Percentiles rank a stretch among this genome's conserved stretches.
These are phyloP conservation scores for Malurus melanocephalus DNA, from an alignment of 2,113 vertebrate genomes.

Conservation along the genomic window DNA sequence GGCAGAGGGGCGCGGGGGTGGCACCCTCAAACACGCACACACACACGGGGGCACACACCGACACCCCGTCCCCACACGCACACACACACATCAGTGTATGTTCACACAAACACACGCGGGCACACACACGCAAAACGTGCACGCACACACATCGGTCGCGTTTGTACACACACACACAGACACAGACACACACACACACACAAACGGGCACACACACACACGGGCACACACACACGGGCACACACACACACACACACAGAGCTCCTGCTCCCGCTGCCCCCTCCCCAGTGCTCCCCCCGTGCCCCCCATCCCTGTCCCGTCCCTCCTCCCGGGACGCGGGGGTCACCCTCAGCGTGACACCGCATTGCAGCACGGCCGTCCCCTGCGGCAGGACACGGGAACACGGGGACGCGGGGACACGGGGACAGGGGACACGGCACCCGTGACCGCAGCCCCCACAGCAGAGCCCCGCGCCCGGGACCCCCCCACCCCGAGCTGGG, in stretches of 20 bases:
- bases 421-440: background rate
- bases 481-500: too few species aligned
- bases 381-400: conserved; percentile 18
- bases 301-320: background rate
- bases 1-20: accelerated
- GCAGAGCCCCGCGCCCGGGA: accelerated
- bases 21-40: background rate
- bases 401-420: background rate
- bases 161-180: too few species aligned
- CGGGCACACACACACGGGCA: too few species aligned
- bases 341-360: background rate
- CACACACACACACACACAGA: background rate
- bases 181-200: background rate
- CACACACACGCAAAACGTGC: background rate
- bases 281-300: too few species aligned
- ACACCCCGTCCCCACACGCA: accelerated
- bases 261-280: background rate
- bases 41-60: background rate
- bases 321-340: too few species aligned
- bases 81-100: background rate
- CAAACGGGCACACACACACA: background rate
- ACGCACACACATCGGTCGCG: background rate
- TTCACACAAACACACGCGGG: background rate
- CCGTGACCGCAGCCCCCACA: background rate
- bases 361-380: conserved; percentile 38